phyloP scores from a whole-genome alignment of 37 sponge, comb jelly and placozoan species.

The Chondrilla cf. caribensis region DNA sequence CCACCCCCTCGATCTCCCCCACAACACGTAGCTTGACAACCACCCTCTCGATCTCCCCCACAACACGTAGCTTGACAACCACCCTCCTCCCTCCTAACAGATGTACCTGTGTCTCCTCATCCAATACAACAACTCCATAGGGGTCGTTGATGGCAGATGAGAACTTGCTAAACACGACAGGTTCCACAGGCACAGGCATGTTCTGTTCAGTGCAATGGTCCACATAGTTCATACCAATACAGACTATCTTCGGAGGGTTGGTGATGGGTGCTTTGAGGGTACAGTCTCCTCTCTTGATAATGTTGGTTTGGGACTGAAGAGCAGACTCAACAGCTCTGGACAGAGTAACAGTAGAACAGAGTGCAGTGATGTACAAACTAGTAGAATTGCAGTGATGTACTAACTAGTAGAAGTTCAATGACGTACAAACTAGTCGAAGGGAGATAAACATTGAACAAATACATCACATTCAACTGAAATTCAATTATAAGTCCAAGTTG shows the following conservation, averaged over 20 bases:
- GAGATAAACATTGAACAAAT: not conserved
- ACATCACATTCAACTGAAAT: not conserved
- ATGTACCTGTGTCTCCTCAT: slow-evolving; percentile 57
- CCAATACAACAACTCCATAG: slow-evolving; percentile 49
- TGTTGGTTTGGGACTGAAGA: not conserved
- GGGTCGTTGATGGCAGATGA: slow-evolving; percentile 80
- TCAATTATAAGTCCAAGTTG: too few relatives aligned
- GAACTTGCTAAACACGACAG: slow-evolving; percentile 88
- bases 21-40: too few relatives aligned
- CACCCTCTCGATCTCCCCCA: too few relatives aligned
- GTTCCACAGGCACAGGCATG: slow-evolving; percentile 79
- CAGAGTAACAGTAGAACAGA: too few relatives aligned
- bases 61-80: too few relatives aligned
- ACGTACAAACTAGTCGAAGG: not conserved
- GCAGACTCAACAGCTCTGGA: slow-evolving; percentile 48
- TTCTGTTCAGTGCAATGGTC: slow-evolving; percentile 91
- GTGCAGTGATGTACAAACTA: not conserved
- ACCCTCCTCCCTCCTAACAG: too few relatives aligned
- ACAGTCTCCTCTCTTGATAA: slow-evolving; percentile 31
- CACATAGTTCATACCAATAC: slow-evolving; percentile 85
- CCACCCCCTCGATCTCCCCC: too few relatives aligned
- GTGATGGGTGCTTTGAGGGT: slow-evolving; percentile 68
- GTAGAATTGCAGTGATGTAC: not conserved
- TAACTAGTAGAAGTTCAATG: too few relatives aligned
- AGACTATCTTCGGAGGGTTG: slow-evolving; percentile 77